Conservation (phyloP, 2,888 invertebrate genomes). For the Saturnia japonica region DNA sequence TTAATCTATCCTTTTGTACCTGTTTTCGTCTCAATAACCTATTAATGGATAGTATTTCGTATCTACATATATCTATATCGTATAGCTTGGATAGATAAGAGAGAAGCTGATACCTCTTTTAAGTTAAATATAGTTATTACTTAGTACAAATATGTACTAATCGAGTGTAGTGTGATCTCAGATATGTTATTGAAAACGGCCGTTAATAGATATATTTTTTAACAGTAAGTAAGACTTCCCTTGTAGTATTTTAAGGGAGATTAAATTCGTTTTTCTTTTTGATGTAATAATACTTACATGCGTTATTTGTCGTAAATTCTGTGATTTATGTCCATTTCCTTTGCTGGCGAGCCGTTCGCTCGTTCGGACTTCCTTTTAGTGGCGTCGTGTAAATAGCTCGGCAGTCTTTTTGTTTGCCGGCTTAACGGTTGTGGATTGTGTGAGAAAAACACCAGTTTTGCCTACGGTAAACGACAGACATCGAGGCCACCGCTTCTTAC, state of each 20-base stretch:
- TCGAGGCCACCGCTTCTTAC: constrained; percentile 49
- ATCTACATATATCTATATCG: no score
- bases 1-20: no score
- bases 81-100: no score
- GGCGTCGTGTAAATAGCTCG: constrained; percentile 72
- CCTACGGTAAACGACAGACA: constrained; percentile 33
- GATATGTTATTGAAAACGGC: no score
- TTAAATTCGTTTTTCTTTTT: constrained; percentile 59
- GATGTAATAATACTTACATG: constrained; percentile 65
- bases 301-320: constrained; percentile 67
- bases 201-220: neutral
- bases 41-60: no score
- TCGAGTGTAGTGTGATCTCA: no score
- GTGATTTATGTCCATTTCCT: constrained; percentile 74
- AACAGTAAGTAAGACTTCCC: neutral
- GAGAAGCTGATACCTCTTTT: no score
- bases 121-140: no score
- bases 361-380: constrained; percentile 67
- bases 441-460: constrained; percentile 52
- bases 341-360: constrained; percentile 62
- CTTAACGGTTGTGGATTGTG: constrained; percentile 70
- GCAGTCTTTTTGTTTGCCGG: constrained; percentile 65
- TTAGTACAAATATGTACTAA: no score
- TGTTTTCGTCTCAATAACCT: no score
- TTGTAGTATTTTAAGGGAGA: constrained; percentile 35